These are phyloP conservation scores for Chlorops oryzae DNA, from an alignment of 1,140 invertebrate species.

Conservation along the genomic window DNA sequence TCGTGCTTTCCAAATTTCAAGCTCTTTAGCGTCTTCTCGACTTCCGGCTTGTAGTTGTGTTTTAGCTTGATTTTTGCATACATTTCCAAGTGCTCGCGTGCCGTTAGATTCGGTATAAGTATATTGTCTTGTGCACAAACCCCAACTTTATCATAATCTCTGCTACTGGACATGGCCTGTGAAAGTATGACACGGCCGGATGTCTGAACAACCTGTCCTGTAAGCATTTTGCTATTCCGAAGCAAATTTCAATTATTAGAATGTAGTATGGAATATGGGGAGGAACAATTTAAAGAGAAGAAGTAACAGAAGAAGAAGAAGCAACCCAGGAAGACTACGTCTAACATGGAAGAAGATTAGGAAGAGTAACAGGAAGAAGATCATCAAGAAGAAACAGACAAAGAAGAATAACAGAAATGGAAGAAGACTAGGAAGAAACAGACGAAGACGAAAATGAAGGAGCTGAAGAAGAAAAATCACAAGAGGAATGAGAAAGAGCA, in stretches of 20 bases:
- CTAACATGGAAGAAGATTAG: too few species aligned
- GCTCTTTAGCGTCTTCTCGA: conserved; percentile 52
- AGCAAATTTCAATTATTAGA: too few species aligned
- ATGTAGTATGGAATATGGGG: background rate
- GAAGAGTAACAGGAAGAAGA: too few species aligned
- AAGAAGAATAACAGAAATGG: too few species aligned
- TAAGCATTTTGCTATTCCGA: conserved; percentile 56
- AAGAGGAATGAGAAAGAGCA: too few species aligned
- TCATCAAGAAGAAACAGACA: too few species aligned
- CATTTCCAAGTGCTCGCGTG: conserved; percentile 71
- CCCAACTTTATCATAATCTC: conserved; percentile 54
- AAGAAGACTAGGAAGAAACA: too few species aligned
- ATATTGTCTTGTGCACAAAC: conserved; percentile 83
- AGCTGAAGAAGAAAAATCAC: too few species aligned
- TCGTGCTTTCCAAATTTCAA: conserved; percentile 54
- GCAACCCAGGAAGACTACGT: too few species aligned
- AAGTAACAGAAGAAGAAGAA: too few species aligned
- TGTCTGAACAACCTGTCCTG: conserved; percentile 57
- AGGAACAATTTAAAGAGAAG: background rate
- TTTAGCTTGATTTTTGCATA: conserved; percentile 57
- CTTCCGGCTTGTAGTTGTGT: conserved; percentile 13
- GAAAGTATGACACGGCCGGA: conserved; percentile 53
- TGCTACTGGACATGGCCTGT: conserved; percentile 21
- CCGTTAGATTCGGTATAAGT: conserved; percentile 70
- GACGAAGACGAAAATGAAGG: too few species aligned